Evolutionary conservation across 1,140 invertebrate genomes (phyloP), one percentile per base, ranked within the genome.

Genomic region (Triops longicaudatus): DNA sequence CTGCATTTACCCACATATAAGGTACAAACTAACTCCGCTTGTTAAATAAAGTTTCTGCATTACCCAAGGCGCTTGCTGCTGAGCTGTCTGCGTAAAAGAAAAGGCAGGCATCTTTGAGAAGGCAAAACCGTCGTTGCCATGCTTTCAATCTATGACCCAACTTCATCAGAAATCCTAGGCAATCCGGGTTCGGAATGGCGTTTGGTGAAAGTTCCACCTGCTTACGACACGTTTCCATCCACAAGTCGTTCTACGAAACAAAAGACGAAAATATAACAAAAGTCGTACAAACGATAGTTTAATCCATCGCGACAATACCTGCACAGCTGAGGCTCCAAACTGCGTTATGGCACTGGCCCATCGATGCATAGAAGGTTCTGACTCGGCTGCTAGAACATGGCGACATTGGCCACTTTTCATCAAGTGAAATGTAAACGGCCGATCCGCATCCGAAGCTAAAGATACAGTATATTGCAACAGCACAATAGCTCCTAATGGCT

Each of bases 41-140:
- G 14, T 63, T 63, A 6, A n/a, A 0, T 63, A 17, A 17, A n/a
- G n/a, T 72, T 41, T 26, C 31, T n/a, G n/a, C 84, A 84, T 83
- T 85, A 95, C 93, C 96, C 83, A 95, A 92, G 79, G 95, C 93
- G 82, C 87, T 90, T 81, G 91, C 92, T 78, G 94, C 91, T 82
- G 92, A 92, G 14, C 89, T 90, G 83, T 96, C 93, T 80, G 91
- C 90, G 85, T 96, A 98, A 85, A 97, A 96, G 86, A 96, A 98
- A 12, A 98, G 87, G 81, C 93, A 96, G 72, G 95, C 96, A 84
- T 98, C 95, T 84, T 98, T 98, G 6, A 98, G 87, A 26, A 98
- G 92, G 86, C 96, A 98, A 86, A 96, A 98, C 72, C 95, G 88
- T 81, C 92, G 90, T 78, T 91, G 92, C 95, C 95, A 98, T 73